Conservation (phyloP, 1,140 invertebrate genomes). For the Lordiphosa stackelbergi region DNA sequence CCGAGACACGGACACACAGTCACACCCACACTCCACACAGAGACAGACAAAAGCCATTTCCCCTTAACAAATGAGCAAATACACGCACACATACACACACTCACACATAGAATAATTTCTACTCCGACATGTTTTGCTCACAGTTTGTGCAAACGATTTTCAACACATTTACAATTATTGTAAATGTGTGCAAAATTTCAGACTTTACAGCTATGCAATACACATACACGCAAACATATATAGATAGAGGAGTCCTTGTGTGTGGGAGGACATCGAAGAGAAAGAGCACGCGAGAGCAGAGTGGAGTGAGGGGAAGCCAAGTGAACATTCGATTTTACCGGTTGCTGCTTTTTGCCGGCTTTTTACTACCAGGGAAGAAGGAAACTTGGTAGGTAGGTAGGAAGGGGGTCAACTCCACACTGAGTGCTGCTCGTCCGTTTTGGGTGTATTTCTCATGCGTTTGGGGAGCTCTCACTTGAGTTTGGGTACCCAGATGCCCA, state of each 20-base stretch:
- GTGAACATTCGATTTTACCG: conserved; percentile 75
- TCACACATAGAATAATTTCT: conserved; percentile 34
- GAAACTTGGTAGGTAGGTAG: background rate
- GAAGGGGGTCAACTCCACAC: background rate
- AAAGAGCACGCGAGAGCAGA: background rate
- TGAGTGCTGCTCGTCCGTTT: conserved; percentile 38
- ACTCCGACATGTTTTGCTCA: conserved; percentile 57
- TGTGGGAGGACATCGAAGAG: conserved; percentile 16
- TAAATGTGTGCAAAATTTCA: conserved; percentile 76
- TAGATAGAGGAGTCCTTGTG: conserved; percentile 19
- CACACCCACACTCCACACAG: conserved; percentile 20
- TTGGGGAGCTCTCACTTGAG: conserved; percentile 1
- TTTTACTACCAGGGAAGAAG: conserved; percentile 28
- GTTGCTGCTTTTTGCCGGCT: conserved; percentile 73
- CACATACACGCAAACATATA: conserved; percentile 2
- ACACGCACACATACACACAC: conserved; percentile 22
- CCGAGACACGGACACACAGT: conserved; percentile 31
- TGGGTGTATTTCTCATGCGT: conserved; percentile 43
- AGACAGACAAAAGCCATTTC: conserved; percentile 72
- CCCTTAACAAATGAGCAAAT: conserved; percentile 69
- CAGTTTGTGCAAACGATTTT: conserved; percentile 74
- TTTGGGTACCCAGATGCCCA: no score
- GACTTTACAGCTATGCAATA: conserved; percentile 31
- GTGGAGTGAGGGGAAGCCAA: conserved; percentile 39
- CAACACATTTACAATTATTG: conserved; percentile 76